phyloP scores from a whole-genome alignment of 2,797 vertebrate genomes.

The Crocodylus rhombifer region DNA sequence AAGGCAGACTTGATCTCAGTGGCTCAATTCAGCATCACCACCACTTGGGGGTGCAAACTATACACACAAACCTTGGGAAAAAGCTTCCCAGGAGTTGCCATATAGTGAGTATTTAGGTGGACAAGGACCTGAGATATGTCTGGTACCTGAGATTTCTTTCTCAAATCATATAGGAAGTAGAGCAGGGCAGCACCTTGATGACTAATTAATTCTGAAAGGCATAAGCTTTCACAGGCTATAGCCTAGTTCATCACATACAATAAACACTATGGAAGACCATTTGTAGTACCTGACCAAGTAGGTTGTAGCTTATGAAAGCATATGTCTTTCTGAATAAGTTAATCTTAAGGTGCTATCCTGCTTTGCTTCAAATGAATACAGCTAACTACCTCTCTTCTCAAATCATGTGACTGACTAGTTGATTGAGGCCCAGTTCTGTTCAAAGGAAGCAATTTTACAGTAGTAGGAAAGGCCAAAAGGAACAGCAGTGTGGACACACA shows the following conservation, averaged over 20 bases:
- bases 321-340: no score
- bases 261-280: no score
- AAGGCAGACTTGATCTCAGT: neutral
- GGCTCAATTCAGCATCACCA: accelerated
- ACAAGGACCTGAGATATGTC: neutral
- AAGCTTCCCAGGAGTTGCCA: neutral
- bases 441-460: neutral
- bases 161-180: neutral
- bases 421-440: neutral
- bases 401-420: neutral
- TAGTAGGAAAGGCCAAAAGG: slow-evolving; percentile 5
- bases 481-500: neutral
- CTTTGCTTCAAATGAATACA: no score
- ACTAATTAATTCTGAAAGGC: no score
- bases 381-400: neutral
- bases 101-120: neutral
- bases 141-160: neutral
- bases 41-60: slow-evolving; percentile 36
- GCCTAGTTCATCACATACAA: no score
- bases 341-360: no score
- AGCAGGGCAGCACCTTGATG: no score
- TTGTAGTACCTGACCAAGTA: no score
- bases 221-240: no score
- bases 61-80: neutral
- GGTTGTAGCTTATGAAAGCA: no score